Evolutionary conservation across 2,797 vertebrate genomes (phyloP).

Genomic region (Prunella strophiata): DNA sequence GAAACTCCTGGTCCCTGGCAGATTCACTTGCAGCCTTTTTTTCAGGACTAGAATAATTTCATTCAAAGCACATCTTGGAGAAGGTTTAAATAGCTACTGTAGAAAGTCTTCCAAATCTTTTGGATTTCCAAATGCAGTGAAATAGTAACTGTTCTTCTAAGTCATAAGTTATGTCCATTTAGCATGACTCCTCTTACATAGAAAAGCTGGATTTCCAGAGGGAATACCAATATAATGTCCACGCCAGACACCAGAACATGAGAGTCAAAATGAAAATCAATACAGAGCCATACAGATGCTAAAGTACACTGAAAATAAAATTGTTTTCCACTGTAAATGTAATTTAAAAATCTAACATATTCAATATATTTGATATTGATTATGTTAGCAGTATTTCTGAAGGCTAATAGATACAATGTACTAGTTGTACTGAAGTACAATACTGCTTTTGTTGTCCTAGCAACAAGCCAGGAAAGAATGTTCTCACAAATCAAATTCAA

Average conservation of each 20-base stretch:
- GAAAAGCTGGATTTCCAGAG: slow-evolving; percentile 34
- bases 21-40: background rate
- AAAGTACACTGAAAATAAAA: slow-evolving; percentile 70
- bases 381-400: slow-evolving; percentile 72
- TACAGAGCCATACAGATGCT: slow-evolving; percentile 34
- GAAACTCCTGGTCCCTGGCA: background rate
- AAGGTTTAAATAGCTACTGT: background rate
- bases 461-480: slow-evolving; percentile 71
- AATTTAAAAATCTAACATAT: slow-evolving; percentile 76
- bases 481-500: slow-evolving; percentile 62
- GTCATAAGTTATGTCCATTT: slow-evolving; percentile 31
- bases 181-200: background rate
- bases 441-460: slow-evolving; percentile 74
- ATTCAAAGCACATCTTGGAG: background rate
- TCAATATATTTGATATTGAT: slow-evolving; percentile 76
- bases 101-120: background rate
- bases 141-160: background rate
- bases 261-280: slow-evolving; percentile 70
- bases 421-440: slow-evolving; percentile 23
- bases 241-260: background rate
- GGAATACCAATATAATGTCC: background rate
- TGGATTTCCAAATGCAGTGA: slow-evolving; percentile 12
- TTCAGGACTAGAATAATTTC: background rate
- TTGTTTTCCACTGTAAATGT: slow-evolving; percentile 69
- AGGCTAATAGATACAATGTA: slow-evolving; percentile 68